Percentiles rank a stretch among this genome's conserved stretches.
These are phyloP conservation scores for Drosophila kambysellisi DNA, from an alignment of 2,888 invertebrate species.

Conservation along the genomic window DNA sequence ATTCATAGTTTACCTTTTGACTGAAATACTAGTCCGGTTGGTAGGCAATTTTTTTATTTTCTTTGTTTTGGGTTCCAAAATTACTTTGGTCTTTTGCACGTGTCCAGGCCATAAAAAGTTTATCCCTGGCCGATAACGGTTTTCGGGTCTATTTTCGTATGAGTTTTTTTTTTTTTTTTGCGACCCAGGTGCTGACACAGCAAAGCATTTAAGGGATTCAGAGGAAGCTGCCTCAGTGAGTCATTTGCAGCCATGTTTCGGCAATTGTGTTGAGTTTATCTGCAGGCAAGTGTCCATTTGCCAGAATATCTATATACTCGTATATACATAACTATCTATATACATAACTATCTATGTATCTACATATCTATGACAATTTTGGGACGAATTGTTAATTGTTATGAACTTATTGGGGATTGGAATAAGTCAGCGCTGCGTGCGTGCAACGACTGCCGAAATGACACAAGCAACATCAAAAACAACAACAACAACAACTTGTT, in stretches of 20 bases:
- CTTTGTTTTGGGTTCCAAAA: conserved; percentile 10
- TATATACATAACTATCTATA: neutral
- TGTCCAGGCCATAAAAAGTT: conserved; percentile 66
- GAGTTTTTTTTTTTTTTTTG: neutral
- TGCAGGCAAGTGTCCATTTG: conserved; percentile 31
- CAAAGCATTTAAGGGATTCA: conserved; percentile 24
- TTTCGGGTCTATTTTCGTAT: conserved; percentile 24
- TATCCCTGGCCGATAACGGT: conserved; percentile 34
- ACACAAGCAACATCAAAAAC: conserved; percentile 29
- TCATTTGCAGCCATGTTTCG: conserved; percentile 42
- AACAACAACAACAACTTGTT: conserved; percentile 14
- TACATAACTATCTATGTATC: neutral
- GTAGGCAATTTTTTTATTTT: conserved; percentile 5
- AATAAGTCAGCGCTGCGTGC: conserved; percentile 47
- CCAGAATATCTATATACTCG: neutral
- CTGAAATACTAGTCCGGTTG: conserved; percentile 16
- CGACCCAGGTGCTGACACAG: conserved; percentile 58
- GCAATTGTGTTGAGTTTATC: conserved; percentile 58
- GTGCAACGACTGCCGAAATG: conserved; percentile 55
- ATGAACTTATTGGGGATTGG: conserved; percentile 69
- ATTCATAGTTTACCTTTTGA: conserved; percentile 40
- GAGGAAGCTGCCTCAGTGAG: conserved; percentile 28
- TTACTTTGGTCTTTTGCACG: conserved; percentile 56
- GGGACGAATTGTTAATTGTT: conserved; percentile 66
- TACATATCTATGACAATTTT: conserved; percentile 41